phyloP scores from a whole-genome alignment of 53 echinoderm and acorn worm genomes.

The Arbacia lixula region DNA sequence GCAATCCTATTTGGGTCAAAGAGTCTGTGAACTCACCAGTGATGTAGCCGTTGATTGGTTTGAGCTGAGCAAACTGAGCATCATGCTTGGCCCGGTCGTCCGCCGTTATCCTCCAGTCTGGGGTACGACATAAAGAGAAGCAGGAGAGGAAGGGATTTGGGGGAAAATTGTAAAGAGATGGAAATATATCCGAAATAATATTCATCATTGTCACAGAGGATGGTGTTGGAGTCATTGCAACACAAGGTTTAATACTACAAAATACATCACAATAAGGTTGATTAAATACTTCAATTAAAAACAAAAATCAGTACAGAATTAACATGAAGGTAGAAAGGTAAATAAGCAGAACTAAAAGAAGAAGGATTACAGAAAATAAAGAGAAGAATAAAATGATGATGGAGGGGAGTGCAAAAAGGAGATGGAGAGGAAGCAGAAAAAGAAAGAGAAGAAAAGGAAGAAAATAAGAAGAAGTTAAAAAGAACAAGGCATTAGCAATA shows the following conservation, averaged over 20 bases:
- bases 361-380: neutral
- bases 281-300: too few species aligned
- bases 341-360: too few species aligned
- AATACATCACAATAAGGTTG: too few species aligned
- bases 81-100: conserved; percentile 97
- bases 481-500: too few species aligned
- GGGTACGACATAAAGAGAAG: neutral
- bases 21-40: conserved; percentile 61
- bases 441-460: neutral
- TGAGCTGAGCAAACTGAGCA: conserved; percentile 85
- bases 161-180: too few species aligned
- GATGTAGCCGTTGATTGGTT: conserved; percentile 88
- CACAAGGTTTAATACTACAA: neutral
- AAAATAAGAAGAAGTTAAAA: neutral
- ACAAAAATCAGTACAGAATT: too few species aligned
- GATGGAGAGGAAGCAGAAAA: neutral
- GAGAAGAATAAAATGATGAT: too few species aligned
- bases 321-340: too few species aligned
- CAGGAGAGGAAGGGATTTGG: too few species aligned
- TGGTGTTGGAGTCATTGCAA: too few species aligned
- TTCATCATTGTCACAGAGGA: too few species aligned
- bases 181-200: neutral
- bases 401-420: neutral
- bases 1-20: too few species aligned
- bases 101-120: conserved; percentile 92